Evolutionary conservation across 2,888 invertebrate species (phyloP), one percentile per base, ranked within the genome.

Genomic region (Drymonia ruficornis): DNA sequence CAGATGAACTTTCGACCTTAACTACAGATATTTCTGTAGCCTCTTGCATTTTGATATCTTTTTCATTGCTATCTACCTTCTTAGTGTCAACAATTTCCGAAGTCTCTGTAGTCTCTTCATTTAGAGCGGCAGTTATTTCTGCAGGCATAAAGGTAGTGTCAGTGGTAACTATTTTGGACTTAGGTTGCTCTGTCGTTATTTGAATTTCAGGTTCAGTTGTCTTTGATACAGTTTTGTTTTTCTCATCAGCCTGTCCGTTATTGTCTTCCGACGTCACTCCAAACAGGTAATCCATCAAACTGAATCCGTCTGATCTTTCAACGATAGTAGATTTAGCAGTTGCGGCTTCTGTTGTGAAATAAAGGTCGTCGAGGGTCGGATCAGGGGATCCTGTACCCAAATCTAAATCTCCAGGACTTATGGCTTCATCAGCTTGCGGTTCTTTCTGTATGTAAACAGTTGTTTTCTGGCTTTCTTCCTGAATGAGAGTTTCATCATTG

Each of bases 271-370:
- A 73, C 13, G 88, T 84, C 1, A 82, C 66, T 66, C 93, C 91
- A 55, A 92, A 91, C 12, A 91, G 72, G 56, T 90, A 91, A 56
- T 88, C 87, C 87, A 91, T 89, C 15, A 92, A 77, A 55, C 84
- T 91, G 52, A 87, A 89, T 13, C 80, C 80, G 51, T 87, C 86
- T 11, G 83, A 76, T 65, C 81, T 78, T 40, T 87, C 81, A 5
- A 80, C 72, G n/a, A 72, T 59, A 3, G 67, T 71, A 12, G 68
- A 64, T 55, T 84, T 81, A 16, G 64, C 74, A 1, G 80, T 76
- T 8, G 78, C 72, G 18, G 85, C 72, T 70, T 89, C 88, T n/a
- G 69, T 63, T 8, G 78, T 76, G 61, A 75, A 69, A 69, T 80
- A 85, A 28, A 81, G 64, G 56, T 80, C 79, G 50, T 90, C 90